Conservation (phyloP, 2,888 invertebrate genomes). For the Clivina fossor region DNA sequence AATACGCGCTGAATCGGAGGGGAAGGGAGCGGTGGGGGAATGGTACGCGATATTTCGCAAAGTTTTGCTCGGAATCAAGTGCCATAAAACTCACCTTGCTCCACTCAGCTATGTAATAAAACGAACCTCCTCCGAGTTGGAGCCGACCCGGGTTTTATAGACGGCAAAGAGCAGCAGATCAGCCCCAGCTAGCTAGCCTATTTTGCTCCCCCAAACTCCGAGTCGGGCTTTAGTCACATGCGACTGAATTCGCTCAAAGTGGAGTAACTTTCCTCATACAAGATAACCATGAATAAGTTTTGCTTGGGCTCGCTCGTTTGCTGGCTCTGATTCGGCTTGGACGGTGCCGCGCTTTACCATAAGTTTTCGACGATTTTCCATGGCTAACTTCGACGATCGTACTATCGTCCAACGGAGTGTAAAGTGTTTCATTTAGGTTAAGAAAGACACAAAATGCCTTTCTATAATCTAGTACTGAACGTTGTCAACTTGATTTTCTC, state of each 20-base stretch:
- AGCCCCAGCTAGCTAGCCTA: slow-evolving; percentile 17
- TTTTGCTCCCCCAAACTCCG: slow-evolving; percentile 4
- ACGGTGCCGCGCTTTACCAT: slow-evolving; percentile 21
- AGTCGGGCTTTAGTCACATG: slow-evolving; percentile 29
- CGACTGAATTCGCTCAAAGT: slow-evolving; percentile 34
- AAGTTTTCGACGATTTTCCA: slow-evolving; percentile 34
- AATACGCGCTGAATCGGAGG: slow-evolving; percentile 13
- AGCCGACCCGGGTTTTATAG: slow-evolving; percentile 29
- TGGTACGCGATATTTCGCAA: slow-evolving; percentile 29
- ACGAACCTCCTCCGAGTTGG: slow-evolving; percentile 20
- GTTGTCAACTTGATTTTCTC: too few relatives aligned
- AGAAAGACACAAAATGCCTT: slow-evolving; percentile 3
- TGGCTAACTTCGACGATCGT: slow-evolving; percentile 25
- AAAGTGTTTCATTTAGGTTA: slow-evolving; percentile 32
- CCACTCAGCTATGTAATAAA: slow-evolving; percentile 35
- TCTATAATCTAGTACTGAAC: too few relatives aligned
- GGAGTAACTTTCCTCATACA: slow-evolving; percentile 34
- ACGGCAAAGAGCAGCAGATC: slow-evolving; percentile 22
- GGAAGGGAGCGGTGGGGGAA: slow-evolving; percentile 20
- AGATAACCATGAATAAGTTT: slow-evolving; percentile 35
- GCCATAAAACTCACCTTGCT: slow-evolving; percentile 35
- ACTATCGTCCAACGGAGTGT: slow-evolving; percentile 31
- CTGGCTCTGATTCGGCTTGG: too few relatives aligned
- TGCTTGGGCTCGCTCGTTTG: too few relatives aligned
- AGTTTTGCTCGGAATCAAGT: slow-evolving; percentile 32